Percentiles rank a stretch among this genome's conserved stretches.
phyloP scores from a whole-genome alignment of 35 echinoderm and acorn worm genomes.

The Ophiothrix spiculata region DNA sequence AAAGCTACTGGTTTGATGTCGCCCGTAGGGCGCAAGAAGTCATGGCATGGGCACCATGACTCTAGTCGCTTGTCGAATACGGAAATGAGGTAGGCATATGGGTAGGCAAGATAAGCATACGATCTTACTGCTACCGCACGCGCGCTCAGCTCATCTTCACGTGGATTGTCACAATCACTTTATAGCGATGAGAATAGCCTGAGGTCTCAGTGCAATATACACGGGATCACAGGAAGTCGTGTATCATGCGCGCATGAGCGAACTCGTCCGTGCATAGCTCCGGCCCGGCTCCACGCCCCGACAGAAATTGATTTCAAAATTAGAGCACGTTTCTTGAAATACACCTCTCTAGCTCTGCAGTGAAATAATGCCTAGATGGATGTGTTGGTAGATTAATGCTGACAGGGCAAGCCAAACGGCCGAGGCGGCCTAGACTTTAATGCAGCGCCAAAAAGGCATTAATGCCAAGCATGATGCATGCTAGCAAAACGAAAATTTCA shows the following conservation, averaged over 20 bases:
- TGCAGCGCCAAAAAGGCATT: slow-evolving; percentile 14
- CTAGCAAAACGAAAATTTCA: not conserved
- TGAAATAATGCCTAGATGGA: slow-evolving; percentile 1
- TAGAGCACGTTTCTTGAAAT: slow-evolving; percentile 15
- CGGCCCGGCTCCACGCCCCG: slow-evolving; percentile 7
- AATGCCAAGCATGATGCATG: slow-evolving; percentile 9
- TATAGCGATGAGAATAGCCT: slow-evolving; percentile 3
- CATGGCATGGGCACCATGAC: slow-evolving; percentile 4
- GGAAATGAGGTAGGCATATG: slow-evolving; percentile 2
- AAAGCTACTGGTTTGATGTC: slow-evolving; percentile 11
- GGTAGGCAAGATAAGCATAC: slow-evolving; percentile 1
- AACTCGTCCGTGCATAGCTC: slow-evolving; percentile 6
- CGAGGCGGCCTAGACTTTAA: slow-evolving; percentile 14
- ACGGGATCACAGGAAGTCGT: slow-evolving; percentile 8
- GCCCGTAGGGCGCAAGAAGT: slow-evolving; percentile 5
- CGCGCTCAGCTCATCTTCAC: slow-evolving; percentile 10
- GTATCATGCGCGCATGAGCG: slow-evolving; percentile 13
- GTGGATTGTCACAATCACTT: not conserved
- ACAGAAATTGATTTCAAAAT: slow-evolving; percentile 16
- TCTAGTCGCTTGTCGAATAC: slow-evolving; percentile 1
- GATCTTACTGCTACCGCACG: slow-evolving; percentile 2
- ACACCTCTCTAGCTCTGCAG: slow-evolving; percentile 4
- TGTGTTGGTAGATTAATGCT: not conserved
- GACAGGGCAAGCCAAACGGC: slow-evolving; percentile 13
- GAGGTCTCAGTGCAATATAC: not conserved